These are phyloP conservation scores for Eupristina koningsbergeri DNA, from an alignment of 1,140 invertebrate genomes.

Conservation along the genomic window DNA sequence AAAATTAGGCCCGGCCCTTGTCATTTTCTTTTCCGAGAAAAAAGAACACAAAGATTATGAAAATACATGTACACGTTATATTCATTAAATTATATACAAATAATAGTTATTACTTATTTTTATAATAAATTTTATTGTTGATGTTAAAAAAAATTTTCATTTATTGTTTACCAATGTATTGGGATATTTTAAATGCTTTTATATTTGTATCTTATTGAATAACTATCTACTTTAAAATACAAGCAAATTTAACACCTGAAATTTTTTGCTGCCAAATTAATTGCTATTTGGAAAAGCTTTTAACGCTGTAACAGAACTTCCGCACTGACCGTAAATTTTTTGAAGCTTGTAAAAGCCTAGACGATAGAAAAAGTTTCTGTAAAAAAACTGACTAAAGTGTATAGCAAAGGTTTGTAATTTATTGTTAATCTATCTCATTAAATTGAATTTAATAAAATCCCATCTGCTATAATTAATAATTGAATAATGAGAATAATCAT, in stretches of 20 bases:
- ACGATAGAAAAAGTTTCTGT: no score
- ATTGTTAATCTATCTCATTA: neutral
- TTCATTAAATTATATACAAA: no score
- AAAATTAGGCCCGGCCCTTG: no score
- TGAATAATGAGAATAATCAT: no score
- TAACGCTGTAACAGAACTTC: neutral
- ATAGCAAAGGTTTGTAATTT: neutral
- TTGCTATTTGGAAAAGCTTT: slow-evolving; percentile 18
- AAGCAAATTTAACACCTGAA: neutral
- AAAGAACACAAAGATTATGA: no score
- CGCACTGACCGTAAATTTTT: neutral
- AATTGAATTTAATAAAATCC: neutral
- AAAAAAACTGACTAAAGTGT: neutral
- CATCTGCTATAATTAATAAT: no score
- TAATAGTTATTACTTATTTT: no score
- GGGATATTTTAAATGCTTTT: neutral
- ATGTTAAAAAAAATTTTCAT: no score
- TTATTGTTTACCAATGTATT: no score
- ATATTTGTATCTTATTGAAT: neutral
- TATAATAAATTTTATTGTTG: no score
- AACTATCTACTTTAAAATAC: neutral
- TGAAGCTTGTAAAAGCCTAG: neutral
- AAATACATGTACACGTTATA: no score
- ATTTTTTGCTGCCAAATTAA: neutral
- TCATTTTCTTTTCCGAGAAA: no score